Evolutionary conservation across 2,888 invertebrate species (phyloP), one percentile per base, ranked within the genome.

Genomic region (Nymphalis polychloros): DNA sequence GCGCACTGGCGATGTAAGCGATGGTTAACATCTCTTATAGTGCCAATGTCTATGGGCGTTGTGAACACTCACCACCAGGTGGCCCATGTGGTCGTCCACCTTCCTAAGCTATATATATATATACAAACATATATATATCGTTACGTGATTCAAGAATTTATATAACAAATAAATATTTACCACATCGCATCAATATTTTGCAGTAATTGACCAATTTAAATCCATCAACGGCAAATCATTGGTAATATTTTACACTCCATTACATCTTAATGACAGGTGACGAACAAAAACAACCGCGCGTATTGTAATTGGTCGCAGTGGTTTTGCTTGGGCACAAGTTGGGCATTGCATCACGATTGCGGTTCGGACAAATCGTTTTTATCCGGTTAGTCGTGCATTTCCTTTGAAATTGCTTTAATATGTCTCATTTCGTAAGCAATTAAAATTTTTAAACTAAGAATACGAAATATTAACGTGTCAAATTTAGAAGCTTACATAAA

Each of bases 171-270:
- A 35, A 57, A 41, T 41, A 19, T 19, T 57, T 41, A 41, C 13
- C 57, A 57, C 57, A 41, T 19, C 57, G 57, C 35, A 57, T 41
- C 35, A 41, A 57, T n/a, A 57, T 41, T 57, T 23, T 27, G 35
- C 57, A 35, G 19, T 55, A 48, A 61, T 55, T 19, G 61, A 48
- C 35, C 53, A 53, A 66, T 66, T 61, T 55, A 55, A n/a, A 60
- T 16, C 59, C 65, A 60, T 35, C 53, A 31, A 57, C 16, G 63
- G 55, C 60, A 62, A 67, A 67, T 55, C 49, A 67, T 59, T 67
- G 59, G 68, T 31, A 65, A 52, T 49, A 68, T 63, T 71, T 72
- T 72, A 72, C 70, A 72, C 69, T 70, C 72, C 70, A 69, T 72
- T 72, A 72, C 70, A 62, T 68, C 65, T 64, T 64, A 70, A 72